Evolutionary conservation across 2,888 invertebrate species (phyloP).

Genomic region (Diarsia rubi): DNA sequence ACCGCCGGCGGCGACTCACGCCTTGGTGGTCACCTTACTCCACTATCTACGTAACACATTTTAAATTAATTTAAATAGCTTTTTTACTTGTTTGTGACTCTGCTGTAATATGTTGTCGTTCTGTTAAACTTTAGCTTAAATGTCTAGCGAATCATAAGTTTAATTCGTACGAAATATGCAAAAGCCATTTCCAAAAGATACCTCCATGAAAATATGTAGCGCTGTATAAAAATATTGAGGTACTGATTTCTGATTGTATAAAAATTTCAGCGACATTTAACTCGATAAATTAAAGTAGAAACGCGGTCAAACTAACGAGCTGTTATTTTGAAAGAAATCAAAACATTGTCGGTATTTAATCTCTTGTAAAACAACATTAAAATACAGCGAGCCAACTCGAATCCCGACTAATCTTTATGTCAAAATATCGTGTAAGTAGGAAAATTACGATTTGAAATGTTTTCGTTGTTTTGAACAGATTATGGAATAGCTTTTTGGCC

Average conservation of each 20-base stretch:
- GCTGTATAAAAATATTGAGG: not conserved
- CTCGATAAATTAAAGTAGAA: constrained; percentile 43
- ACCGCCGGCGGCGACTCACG: constrained; percentile 86
- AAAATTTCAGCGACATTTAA: constrained; percentile 40
- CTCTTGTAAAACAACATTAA: constrained; percentile 72
- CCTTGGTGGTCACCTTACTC: constrained; percentile 80
- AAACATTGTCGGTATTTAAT: constrained; percentile 77
- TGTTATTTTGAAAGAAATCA: constrained; percentile 77
- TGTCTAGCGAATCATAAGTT: not conserved
- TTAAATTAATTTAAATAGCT: constrained; percentile 31
- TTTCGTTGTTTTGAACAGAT: constrained; percentile 44
- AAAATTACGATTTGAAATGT: constrained; percentile 59
- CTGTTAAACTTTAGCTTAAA: not conserved
- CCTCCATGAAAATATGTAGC: not conserved
- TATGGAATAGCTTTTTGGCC: constrained; percentile 5
- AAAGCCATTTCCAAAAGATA: not conserved
- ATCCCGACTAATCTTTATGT: constrained; percentile 71
- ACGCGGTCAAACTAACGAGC: constrained; percentile 65
- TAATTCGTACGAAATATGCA: not conserved
- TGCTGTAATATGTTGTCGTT: not conserved
- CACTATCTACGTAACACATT: constrained; percentile 43
- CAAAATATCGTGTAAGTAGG: constrained; percentile 68
- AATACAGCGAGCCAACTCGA: constrained; percentile 58
- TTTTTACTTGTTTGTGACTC: constrained; percentile 10
- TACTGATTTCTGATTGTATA: not conserved